A percentile compares a stretch with the other conserved stretches of the same genome.
phyloP scores from a whole-genome alignment of 2,888 invertebrate genomes.

The Vannuccia rotundouncinata region DNA sequence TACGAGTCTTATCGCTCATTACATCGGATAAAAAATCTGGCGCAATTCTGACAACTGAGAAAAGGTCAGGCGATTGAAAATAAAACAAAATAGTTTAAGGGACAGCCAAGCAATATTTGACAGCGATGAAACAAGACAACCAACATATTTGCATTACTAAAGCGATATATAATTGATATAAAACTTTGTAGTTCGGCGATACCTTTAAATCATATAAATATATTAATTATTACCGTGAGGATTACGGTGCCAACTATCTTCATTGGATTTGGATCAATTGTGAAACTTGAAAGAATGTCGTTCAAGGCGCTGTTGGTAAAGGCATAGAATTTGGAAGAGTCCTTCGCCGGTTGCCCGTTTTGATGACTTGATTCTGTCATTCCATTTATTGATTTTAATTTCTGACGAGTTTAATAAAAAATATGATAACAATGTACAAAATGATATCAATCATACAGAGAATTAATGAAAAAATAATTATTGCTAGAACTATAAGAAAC shows the following conservation, averaged over 20 bases:
- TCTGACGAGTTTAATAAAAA: background rate
- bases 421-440: too few relatives aligned
- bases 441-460: too few relatives aligned
- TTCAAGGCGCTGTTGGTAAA: background rate
- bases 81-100: too few relatives aligned
- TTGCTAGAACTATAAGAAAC: too few relatives aligned
- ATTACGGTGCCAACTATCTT: background rate
- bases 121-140: too few relatives aligned
- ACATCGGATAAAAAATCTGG: background rate
- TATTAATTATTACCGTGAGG: background rate
- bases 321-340: constrained; percentile 6
- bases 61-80: background rate
- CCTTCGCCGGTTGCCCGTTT: background rate
- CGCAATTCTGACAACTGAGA: background rate
- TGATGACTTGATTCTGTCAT: background rate
- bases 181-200: too few relatives aligned
- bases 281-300: background rate
- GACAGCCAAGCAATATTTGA: too few relatives aligned
- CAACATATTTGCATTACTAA: too few relatives aligned
- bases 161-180: too few relatives aligned
- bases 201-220: background rate
- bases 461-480: too few relatives aligned
- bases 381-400: background rate
- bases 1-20: background rate
- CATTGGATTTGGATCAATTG: background rate